Base-by-base conservation (phyloP, 2,113 vertebrate species). In the Struthidea cinerea region DNA sequence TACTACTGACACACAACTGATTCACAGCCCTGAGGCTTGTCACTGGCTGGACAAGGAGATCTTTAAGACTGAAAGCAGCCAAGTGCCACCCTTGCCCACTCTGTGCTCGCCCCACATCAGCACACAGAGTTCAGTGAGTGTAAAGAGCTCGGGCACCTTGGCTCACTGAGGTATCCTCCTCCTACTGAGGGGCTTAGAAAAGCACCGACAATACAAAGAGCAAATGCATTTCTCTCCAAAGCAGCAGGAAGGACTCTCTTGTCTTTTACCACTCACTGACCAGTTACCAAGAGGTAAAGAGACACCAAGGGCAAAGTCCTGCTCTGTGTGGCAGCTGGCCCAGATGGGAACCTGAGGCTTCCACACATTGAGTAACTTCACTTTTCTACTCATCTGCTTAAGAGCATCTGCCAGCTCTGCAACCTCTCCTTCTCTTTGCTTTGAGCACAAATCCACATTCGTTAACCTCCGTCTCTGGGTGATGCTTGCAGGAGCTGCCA, bases 71-170 rank as follows among this genome's bases (percentile, higher is more conserved):
- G 28, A 63, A 61, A 55, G 19, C 65, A 85, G 53, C 27, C 9
- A 44, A 44, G n/a, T 15, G 37, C 60, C 15, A 52, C 27, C 52
- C 33, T 15, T 49, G 64, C 14, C 27, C 37, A n/a, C n/a, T 52
- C 9, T 13, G 8, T 8, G 12, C 37, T n/a, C 1, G 1, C 42
- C 67, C 52, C 33, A 37, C 30, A 26, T 16, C 2, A 44, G 33
- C 5, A 33, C 42, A 47, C 44, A 23, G 55, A 3, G 35, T 32
- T 71, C 77, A 37, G 0, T 0, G 14, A 49, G 7, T 2, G n/a
- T 1, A 2, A 61, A 60, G n/a, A 77, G 39, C 17, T 26, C 50
- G 24, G 41, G 35, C 47, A 37, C 28, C 28, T 27, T 7, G 16
- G 33, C 4, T 67, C 79, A 65, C 47, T 8, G 21, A 18, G 1